phyloP scores from a whole-genome alignment of 2,888 invertebrate species.

The Neoascia interrupta region DNA sequence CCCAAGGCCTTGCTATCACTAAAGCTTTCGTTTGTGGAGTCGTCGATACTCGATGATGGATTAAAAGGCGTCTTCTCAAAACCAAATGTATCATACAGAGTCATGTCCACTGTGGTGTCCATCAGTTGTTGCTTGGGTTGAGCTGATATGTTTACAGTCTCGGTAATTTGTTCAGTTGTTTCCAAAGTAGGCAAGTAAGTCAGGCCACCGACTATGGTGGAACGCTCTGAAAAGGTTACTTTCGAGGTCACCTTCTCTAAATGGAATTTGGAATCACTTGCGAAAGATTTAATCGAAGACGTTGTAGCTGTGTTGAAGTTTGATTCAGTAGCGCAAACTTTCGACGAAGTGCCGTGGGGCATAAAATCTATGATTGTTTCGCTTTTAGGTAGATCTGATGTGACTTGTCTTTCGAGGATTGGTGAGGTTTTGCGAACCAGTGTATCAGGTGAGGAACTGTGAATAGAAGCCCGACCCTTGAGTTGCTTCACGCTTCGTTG shows the following conservation, averaged over 20 bases:
- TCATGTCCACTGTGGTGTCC: slow-evolving; percentile 77
- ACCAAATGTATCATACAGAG: slow-evolving; percentile 73
- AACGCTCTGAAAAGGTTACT: slow-evolving; percentile 74
- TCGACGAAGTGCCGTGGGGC: slow-evolving; percentile 75
- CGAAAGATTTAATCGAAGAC: too few species aligned
- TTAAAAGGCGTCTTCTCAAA: too few species aligned
- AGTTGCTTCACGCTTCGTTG: slow-evolving; percentile 9
- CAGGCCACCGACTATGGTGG: slow-evolving; percentile 73
- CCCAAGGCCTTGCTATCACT: slow-evolving; percentile 10
- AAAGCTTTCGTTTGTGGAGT: slow-evolving; percentile 54
- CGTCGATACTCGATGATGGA: too few species aligned
- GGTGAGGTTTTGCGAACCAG: not conserved
- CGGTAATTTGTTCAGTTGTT: slow-evolving; percentile 9
- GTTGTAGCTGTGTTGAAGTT: slow-evolving; percentile 26
- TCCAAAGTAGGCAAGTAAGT: slow-evolving; percentile 63
- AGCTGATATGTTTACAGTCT: not conserved
- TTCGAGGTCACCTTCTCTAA: slow-evolving; percentile 25
- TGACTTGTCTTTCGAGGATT: not conserved
- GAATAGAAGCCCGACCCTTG: slow-evolving; percentile 34
- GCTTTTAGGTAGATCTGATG: slow-evolving; percentile 1
- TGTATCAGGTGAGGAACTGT: not conserved
- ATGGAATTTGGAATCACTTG: not conserved
- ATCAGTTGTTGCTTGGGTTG: slow-evolving; percentile 62
- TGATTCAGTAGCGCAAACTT: slow-evolving; percentile 72
- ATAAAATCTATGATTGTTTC: slow-evolving; percentile 72